phyloP scores from a whole-genome alignment of 2,888 invertebrate genomes.

The Xanthia icteritia region DNA sequence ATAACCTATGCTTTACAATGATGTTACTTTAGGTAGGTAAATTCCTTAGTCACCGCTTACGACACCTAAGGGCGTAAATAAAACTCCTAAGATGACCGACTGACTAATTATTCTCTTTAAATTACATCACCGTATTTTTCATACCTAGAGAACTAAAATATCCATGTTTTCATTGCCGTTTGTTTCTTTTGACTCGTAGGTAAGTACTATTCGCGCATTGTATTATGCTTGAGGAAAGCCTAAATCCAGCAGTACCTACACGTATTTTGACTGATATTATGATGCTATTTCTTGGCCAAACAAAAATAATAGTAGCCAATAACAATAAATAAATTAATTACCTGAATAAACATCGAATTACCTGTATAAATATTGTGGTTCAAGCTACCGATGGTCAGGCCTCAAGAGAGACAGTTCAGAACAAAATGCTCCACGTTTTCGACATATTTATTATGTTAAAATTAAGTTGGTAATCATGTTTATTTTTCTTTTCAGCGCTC shows the following conservation, averaged over 20 bases:
- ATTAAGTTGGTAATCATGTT: too few species aligned
- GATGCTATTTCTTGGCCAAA: background rate
- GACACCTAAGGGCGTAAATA: background rate
- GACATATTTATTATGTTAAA: too few species aligned
- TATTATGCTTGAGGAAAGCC: background rate
- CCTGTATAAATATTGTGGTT: background rate
- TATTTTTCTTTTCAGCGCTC: conserved; percentile 63
- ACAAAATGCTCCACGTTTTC: too few species aligned
- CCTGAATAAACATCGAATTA: too few species aligned
- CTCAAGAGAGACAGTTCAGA: background rate
- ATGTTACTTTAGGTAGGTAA: background rate
- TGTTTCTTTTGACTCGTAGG: background rate
- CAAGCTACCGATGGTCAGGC: too few species aligned
- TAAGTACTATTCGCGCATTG: background rate
- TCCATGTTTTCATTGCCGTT: background rate
- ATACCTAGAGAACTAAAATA: background rate
- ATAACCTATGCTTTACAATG: background rate
- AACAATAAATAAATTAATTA: too few species aligned
- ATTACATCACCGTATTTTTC: conserved; percentile 18
- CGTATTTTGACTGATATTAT: background rate
- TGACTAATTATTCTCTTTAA: background rate
- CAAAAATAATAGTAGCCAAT: background rate
- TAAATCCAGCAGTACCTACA: too few species aligned
- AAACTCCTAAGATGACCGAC: background rate
- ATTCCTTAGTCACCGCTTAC: background rate